A percentile compares a stretch with the other conserved stretches of the same genome.
phyloP scores from a whole-genome alignment of 2,797 vertebrate species.

The Cygnus olor region DNA sequence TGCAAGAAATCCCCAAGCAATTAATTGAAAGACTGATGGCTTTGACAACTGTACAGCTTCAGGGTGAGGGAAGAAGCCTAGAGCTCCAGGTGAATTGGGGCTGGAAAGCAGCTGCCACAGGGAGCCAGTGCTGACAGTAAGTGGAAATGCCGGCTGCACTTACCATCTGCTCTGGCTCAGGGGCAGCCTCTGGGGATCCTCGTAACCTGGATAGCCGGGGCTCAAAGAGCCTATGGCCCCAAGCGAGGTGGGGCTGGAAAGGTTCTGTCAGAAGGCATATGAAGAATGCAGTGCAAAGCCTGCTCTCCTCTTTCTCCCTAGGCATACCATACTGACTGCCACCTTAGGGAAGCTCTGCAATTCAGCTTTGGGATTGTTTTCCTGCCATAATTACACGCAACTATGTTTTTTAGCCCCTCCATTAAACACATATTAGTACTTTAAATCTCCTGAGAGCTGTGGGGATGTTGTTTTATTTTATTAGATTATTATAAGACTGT shows the following conservation, averaged over 20 bases:
- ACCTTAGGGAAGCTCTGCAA: background rate
- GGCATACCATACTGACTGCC: background rate
- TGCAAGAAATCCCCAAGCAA: background rate
- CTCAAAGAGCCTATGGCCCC: background rate
- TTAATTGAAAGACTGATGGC: background rate
- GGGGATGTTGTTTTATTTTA: background rate
- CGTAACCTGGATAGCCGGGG: background rate
- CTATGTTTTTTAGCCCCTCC: background rate
- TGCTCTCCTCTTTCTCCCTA: background rate
- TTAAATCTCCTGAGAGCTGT: background rate
- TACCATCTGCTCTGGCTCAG: background rate
- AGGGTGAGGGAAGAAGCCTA: background rate
- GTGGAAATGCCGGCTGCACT: background rate
- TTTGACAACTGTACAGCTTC: background rate
- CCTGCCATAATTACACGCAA: background rate
- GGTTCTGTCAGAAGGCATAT: background rate
- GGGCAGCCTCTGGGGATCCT: background rate
- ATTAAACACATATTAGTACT: background rate
- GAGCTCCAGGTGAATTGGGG: fast-evolving
- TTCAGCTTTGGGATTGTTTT: background rate
- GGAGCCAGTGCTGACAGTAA: background rate
- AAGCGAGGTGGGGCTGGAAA: background rate
- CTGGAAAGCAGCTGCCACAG: background rate
- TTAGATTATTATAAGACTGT: background rate
- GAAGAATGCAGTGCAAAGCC: background rate